Evolutionary conservation across 2,797 vertebrate species (phyloP), one percentile per base, ranked within the genome.

Genomic region (Parotocinclus haroldoi): DNA sequence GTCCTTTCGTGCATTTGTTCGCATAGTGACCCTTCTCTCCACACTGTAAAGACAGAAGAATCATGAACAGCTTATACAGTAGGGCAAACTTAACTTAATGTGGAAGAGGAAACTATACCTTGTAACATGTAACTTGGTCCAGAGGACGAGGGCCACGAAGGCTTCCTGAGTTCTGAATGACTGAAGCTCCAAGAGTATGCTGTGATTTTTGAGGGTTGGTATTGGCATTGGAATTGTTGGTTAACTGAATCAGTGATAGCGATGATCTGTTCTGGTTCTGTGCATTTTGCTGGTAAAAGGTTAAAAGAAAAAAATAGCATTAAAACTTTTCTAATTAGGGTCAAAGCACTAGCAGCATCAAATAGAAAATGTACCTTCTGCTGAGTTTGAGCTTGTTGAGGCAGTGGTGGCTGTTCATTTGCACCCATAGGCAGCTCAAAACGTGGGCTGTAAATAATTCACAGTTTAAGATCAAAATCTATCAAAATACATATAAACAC

Each of bases 1-100:
- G 96, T 78, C 96, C 96, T 89, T 99, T 99, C 72, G 94, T 97
- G 85, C 96, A 99, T 91, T 97, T 95, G 91, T 99, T 99, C 87
- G 96, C 96, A 52, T 99, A 99, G 83, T 99, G 96, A 78, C 96
- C 96, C 85, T 98, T 98, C 83, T 99, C 96, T 48, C 96, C 96
- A 80, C 96, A 99, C 96, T 99, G 53, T 48, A 48, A 48, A 48
- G 12, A 48, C 3, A 48, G n/a, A 48, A 48, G 12, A 48, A 48
- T 5, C 40, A 42, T 11, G 10, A 9, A 42, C 3, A 42, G 8
- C 8, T 8, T 9, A 4, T 11, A 42, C 40, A 27, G 27, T 27
- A 27, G 27, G 27, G 2, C 2, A 27, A 27, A 27, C 27, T 27
- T 27, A 27, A 5, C 1, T 0, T 0, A 9, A 16, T 8, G 1